These are phyloP conservation scores for Cyclopterus lumpus DNA, from an alignment of 2,797 vertebrate genomes.

Conservation along the genomic window DNA sequence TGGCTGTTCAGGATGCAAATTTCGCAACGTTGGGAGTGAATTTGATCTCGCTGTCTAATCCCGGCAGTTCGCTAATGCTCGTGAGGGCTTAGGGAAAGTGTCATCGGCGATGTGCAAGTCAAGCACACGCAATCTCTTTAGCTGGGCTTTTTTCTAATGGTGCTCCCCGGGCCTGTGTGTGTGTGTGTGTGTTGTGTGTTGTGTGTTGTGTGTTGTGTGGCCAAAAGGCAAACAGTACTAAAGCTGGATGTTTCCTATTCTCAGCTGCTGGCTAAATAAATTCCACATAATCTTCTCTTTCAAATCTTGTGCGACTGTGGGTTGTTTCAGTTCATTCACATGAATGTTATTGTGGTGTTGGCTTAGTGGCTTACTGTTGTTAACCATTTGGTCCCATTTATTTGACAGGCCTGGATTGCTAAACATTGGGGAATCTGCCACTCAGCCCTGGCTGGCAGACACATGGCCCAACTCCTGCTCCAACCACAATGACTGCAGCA, in stretches of 20 bases:
- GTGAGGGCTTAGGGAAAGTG: conserved; percentile 67
- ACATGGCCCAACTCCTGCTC: conserved; percentile 98
- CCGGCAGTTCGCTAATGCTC: conserved; percentile 68
- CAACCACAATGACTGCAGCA: conserved; percentile 97
- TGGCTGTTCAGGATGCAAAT: conserved; percentile 58
- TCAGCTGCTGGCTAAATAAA: conserved; percentile 67
- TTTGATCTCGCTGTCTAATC: conserved; percentile 77
- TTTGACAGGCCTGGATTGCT: conserved; percentile 92
- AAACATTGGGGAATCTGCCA: conserved; percentile 93
- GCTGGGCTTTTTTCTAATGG: conserved; percentile 62
- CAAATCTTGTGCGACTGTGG: conserved; percentile 64
- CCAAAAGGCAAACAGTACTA: conserved; percentile 62
- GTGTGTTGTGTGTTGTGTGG: conserved; percentile 16
- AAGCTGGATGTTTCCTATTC: conserved; percentile 65
- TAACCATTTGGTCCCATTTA: conserved; percentile 42
- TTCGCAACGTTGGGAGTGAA: conserved; percentile 62
- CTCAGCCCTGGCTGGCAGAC: conserved; percentile 97
- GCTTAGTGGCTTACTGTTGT: conserved; percentile 52
- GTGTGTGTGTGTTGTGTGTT: conserved; percentile 7
- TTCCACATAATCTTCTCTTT: conserved; percentile 70
- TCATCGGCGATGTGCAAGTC: conserved; percentile 70
- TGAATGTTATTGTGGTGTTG: conserved; percentile 57
- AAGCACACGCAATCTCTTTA: conserved; percentile 80
- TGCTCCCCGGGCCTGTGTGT: conserved; percentile 32
- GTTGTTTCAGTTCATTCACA: conserved; percentile 64